Base-by-base conservation (phyloP, 2,888 invertebrate genomes). In the Diadegma fenestrale region DNA sequence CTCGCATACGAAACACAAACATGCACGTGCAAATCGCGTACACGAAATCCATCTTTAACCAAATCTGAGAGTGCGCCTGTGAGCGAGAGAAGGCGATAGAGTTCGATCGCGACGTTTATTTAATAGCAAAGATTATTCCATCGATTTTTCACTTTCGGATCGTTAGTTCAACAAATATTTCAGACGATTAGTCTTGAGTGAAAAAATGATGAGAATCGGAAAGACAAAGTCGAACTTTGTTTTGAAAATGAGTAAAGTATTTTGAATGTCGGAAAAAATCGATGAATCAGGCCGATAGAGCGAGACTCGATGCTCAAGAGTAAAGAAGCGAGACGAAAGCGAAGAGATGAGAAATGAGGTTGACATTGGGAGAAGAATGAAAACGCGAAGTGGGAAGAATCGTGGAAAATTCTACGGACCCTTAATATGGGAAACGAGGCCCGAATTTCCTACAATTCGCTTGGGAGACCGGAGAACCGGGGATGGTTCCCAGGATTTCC, bases 401-500 rank as follows among this genome's bases (percentile, higher is more conserved):
- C 84, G 80, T n/a, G 61, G 51, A 48, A 73, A 76, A 80, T 80
- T 58, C 68, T 68, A 80, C 63, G 37, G 61, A 68, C 58, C 76
- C 48, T 72, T 41, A 66, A 22, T 8, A 17, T 26, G 58, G 43
- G 63, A 77, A 80, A 43, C 61, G 79, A 82, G 72, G 79, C 80
- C 82, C 80, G 72, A 85, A 85, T 82, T 85, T 82, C 41, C 71
- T 41, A 61, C 81, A 45, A 79, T 66, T 76, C 79, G 61, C 45
- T 30, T 14, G 61, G 61, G 58, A 48, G 77, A 54, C 37, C 37
- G 37, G 26, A 58, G 58, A 68, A 82, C 51, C 73, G 45, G 75
- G 80, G 72, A 85, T 71, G 41, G 77, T 76, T 80, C 76, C 54
- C 76, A 82, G 82, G 82, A 82, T 82, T 82, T 85, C 82, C 85